phyloP scores from a whole-genome alignment of 2,797 vertebrate genomes.

The Sparus aurata region DNA sequence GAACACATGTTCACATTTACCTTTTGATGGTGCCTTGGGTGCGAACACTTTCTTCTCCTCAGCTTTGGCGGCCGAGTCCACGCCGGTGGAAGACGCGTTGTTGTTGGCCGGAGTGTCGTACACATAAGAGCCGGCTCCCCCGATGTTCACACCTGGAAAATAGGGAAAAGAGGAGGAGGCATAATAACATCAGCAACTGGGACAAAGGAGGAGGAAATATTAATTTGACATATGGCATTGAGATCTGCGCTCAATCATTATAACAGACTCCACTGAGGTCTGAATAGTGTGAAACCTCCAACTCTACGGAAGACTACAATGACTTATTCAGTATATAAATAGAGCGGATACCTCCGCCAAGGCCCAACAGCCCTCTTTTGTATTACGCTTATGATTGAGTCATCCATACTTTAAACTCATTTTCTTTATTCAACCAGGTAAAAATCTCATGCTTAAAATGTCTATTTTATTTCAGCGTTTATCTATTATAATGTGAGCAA shows the following conservation, averaged over 20 bases:
- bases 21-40: slow-evolving; percentile 92
- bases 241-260: not conserved
- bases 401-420: not conserved
- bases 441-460: not conserved
- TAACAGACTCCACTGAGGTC: not conserved
- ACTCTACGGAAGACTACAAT: not conserved
- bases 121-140: slow-evolving; percentile 94
- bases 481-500: no score
- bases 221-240: not conserved
- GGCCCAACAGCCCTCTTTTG: no score
- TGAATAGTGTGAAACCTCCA: not conserved
- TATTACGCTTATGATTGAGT: not conserved
- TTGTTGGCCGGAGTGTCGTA: slow-evolving; percentile 90
- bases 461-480: no score
- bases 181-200: not conserved
- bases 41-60: slow-evolving; percentile 88
- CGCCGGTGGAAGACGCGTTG: slow-evolving; percentile 76
- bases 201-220: not conserved
- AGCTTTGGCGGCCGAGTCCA: slow-evolving; percentile 82
- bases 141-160: slow-evolving; percentile 94
- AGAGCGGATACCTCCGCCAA: no score
- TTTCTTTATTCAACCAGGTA: not conserved
- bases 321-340: not conserved
- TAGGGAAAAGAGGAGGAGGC: not conserved
- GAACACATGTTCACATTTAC: slow-evolving; percentile 68